Evolutionary conservation across 2,888 invertebrate species (phyloP), one percentile per base, ranked within the genome.

Genomic region (Spilarctia lutea): DNA sequence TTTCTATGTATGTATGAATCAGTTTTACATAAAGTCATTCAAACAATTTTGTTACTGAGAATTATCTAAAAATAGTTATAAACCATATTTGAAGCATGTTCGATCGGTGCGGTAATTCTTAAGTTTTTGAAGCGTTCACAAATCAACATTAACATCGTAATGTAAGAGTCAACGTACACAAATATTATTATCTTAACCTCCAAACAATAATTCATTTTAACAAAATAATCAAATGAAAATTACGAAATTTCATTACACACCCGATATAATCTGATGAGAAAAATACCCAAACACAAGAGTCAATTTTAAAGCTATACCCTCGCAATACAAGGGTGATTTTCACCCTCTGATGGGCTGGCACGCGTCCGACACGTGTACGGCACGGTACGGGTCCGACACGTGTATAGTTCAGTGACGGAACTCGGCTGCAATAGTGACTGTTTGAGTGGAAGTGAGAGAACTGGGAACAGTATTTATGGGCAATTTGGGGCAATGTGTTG

Each of bases 401-500:
- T 86, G 88, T 63, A 76, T 78, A 84, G 91, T 84, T 45, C 83
- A 85, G 79, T 85, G 86, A 81, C 90, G 92, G 91, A 92, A 91
- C 91, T 90, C 83, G 83, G 88, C 86, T 80, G 86, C 87, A 89
- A 90, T 91, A 85, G 83, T 85, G 86, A 84, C 86, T 86, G 89
- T 88, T 93, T 90, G 85, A 86, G 86, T 92, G 90, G 88, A 91
- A 93, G 90, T 88, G 90, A 88, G 87, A 88, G 85, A 85, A 80
- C 77, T 72, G 81, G 84, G 75, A 81, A 82, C 74, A 80, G 69
- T 79, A 65, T 84, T 83, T 84, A 79, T 75, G 27, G 68, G 71
- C 67, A 63, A 75, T 78, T 81, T 74, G 33, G 77, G 74, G 73
- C 66, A 69, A 76, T 68, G 60, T 73, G 63, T 73, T 73, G n/a